Conservation (phyloP, 2,888 invertebrate genomes). For the Diploptera punctata region DNA sequence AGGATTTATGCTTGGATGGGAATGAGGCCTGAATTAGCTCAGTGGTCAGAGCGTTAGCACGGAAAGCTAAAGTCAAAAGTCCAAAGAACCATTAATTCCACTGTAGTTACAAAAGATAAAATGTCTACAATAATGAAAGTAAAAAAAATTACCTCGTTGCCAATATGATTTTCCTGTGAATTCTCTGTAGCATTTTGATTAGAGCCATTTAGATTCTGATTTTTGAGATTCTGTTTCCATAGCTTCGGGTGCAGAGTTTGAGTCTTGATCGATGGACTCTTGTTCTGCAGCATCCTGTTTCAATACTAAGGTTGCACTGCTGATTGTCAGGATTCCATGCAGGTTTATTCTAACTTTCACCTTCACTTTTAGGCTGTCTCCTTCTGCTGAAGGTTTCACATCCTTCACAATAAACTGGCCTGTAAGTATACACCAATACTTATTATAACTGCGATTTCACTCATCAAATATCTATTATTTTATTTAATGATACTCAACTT, state of each 20-base stretch:
- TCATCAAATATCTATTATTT: too few species aligned
- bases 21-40: too few species aligned
- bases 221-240: slow-evolving; percentile 56
- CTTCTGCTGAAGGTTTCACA: slow-evolving; percentile 84
- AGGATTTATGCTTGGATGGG: too few species aligned
- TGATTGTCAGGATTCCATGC: slow-evolving; percentile 89
- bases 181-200: slow-evolving; percentile 53
- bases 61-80: too few species aligned
- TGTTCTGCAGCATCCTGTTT: slow-evolving; percentile 65
- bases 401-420: slow-evolving; percentile 81
- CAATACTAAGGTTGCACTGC: slow-evolving; percentile 84
- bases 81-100: too few species aligned
- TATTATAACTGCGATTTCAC: too few species aligned
- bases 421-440: too few species aligned
- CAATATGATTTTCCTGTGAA: slow-evolving; percentile 58
- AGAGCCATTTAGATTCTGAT: slow-evolving; percentile 51
- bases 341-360: slow-evolving; percentile 94
- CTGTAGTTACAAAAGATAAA: too few species aligned
- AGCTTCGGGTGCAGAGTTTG: slow-evolving; percentile 58
- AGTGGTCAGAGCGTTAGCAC: too few species aligned
- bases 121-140: too few species aligned
- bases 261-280: slow-evolving; percentile 47
- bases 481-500: too few species aligned
- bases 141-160: slow-evolving; percentile 45
- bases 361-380: slow-evolving; percentile 94